Conservation (phyloP, 2,797 vertebrate species). For the Sebastes trivittatus region DNA sequence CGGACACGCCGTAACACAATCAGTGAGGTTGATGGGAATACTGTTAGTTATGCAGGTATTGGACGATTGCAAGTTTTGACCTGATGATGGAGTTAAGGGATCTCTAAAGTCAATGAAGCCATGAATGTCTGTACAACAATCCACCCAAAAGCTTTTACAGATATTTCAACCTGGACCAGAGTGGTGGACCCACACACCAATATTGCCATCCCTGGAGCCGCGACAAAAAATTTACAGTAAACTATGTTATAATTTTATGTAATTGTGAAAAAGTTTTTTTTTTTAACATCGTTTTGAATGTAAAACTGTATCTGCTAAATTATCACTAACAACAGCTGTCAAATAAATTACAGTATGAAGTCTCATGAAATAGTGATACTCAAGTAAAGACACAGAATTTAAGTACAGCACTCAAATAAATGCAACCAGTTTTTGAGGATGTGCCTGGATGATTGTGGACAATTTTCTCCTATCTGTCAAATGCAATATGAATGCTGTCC, state of each 20-base stretch:
- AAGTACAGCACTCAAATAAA: neutral
- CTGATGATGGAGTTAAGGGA: too few species aligned
- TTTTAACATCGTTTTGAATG: neutral
- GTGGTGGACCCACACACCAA: neutral
- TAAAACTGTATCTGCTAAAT: neutral
- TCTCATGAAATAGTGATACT: neutral
- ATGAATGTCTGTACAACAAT: neutral
- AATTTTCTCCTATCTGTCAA: neutral
- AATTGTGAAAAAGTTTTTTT: neutral
- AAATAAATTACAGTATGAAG: neutral
- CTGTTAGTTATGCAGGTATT: neutral
- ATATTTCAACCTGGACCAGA: too few species aligned
- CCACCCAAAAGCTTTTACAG: neutral
- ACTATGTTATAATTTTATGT: neutral
- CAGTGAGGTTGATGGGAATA: neutral
- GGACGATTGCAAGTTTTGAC: neutral
- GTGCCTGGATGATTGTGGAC: neutral
- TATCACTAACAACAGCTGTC: neutral
- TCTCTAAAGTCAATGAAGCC: too few species aligned
- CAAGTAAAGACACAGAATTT: neutral
- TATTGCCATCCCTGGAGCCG: neutral
- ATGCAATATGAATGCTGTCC: neutral
- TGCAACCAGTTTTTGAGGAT: neutral
- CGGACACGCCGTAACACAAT: neutral
- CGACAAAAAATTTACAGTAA: neutral